Evolutionary conservation across 2,888 invertebrate genomes (phyloP).

Genomic region (Chironomus tentans): DNA sequence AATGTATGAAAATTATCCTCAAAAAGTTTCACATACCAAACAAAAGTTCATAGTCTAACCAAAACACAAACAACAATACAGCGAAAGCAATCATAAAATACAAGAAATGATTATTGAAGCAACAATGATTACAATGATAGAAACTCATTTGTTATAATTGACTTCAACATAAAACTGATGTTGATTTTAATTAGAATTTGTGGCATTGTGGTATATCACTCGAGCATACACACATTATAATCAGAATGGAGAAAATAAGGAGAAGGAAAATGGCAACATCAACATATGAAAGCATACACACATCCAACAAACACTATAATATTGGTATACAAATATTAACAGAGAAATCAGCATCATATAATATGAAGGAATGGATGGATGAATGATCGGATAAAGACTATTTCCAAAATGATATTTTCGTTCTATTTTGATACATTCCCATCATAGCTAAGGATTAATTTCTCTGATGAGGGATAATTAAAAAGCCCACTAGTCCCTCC

Average conservation of each 20-base stretch:
- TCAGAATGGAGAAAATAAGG: background rate
- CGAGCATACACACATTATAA: background rate
- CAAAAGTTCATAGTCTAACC: background rate
- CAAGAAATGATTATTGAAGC: background rate
- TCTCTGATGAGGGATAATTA: background rate
- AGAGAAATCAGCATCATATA: background rate
- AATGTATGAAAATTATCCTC: too few species aligned
- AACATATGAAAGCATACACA: background rate
- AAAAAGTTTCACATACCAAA: background rate
- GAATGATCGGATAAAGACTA: background rate
- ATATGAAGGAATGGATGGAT: background rate
- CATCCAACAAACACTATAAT: too few species aligned
- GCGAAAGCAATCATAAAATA: background rate
- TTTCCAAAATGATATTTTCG: background rate
- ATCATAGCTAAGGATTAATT: background rate
- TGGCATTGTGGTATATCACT: background rate
- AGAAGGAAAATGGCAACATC: background rate
- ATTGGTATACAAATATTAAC: background rate
- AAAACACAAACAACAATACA: background rate
- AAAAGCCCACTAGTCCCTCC: background rate
- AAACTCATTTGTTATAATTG: background rate
- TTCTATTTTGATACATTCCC: background rate
- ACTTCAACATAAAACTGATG: background rate
- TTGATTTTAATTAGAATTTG: conserved; percentile 8
- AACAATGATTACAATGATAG: background rate